Percentiles rank a stretch among this genome's conserved stretches.
Evolutionary conservation across 2,113 vertebrate genomes (phyloP).

Genomic region (Sinocyclocheilus rhinocerous): DNA sequence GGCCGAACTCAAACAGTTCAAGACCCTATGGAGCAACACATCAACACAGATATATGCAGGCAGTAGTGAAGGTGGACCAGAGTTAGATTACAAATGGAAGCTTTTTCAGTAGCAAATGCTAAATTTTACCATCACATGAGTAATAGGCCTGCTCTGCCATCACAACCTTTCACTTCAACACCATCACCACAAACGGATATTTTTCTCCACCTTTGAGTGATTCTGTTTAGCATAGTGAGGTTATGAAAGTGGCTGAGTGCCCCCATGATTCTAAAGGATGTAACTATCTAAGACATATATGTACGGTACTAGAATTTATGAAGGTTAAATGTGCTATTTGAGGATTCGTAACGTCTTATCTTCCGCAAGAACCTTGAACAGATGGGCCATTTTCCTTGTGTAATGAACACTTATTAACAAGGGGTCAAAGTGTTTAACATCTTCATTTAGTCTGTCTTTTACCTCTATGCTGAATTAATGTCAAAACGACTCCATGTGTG

Average conservation of each 20-base stretch:
- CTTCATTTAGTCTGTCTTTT: conserved; percentile 41
- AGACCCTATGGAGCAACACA: conserved; percentile 42
- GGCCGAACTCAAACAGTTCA: conserved; percentile 58
- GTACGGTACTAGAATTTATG: conserved; percentile 26
- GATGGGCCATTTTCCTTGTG: conserved; percentile 40
- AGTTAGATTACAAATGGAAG: conserved; percentile 59
- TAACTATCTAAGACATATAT: conserved; percentile 39
- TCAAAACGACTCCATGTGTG: not conserved
- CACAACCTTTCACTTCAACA: conserved; percentile 47
- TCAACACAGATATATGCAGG: conserved; percentile 41
- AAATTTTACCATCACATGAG: conserved; percentile 55
- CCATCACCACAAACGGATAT: conserved; percentile 37
- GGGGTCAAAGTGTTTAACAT: conserved; percentile 39
- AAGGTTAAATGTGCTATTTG: conserved; percentile 37
- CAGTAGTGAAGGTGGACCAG: conserved; percentile 56
- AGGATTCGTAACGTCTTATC: conserved; percentile 48
- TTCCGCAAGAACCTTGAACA: conserved; percentile 45
- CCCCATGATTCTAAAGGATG: conserved; percentile 41
- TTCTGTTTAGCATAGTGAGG: conserved; percentile 31
- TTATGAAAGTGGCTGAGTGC: conserved; percentile 40
- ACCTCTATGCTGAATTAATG: conserved; percentile 7
- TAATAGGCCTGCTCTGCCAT: conserved; percentile 49
- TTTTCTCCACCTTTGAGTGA: conserved; percentile 35
- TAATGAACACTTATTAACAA: conserved; percentile 52
- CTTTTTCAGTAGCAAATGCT: conserved; percentile 53